phyloP scores from a whole-genome alignment of 1,140 invertebrate genomes.

The Grapholita molesta region DNA sequence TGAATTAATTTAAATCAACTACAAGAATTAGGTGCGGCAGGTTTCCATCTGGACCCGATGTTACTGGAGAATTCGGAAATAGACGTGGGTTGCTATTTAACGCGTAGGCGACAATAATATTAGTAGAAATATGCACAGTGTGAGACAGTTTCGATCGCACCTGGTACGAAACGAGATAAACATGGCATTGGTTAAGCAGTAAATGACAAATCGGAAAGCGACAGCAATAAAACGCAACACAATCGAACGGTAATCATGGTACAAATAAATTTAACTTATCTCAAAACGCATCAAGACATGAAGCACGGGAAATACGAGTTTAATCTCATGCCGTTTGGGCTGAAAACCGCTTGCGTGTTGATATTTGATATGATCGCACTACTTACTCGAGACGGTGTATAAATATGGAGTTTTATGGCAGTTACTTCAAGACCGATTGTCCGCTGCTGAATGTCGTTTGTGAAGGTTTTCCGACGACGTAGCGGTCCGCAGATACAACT shows the following conservation, averaged over 20 bases:
- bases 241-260: conserved; percentile 35
- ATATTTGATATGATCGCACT: conserved; percentile 39
- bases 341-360: conserved; percentile 30
- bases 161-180: not conserved
- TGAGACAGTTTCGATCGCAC: not conserved
- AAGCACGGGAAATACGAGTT: conserved; percentile 35
- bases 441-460: conserved; percentile 23
- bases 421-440: conserved; percentile 35
- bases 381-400: conserved; percentile 40
- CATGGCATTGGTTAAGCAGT: conserved; percentile 14
- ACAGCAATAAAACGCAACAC: conserved; percentile 44
- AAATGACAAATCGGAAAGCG: conserved; percentile 42
- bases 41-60: not conserved
- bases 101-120: conserved; percentile 1
- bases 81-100: conserved; percentile 15
- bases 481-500: conserved; percentile 32
- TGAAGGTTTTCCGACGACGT: conserved; percentile 26
- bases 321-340: conserved; percentile 21
- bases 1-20: conserved; percentile 5
- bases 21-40: conserved; percentile 4
- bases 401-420: conserved; percentile 45
- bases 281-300: conserved; percentile 22
- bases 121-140: conserved; percentile 9
- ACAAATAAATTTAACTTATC: conserved; percentile 43
- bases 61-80: conserved; percentile 13